Evolutionary conservation across 2,888 invertebrate genomes (phyloP), one percentile per base, ranked within the genome.

Genomic region (Synanthedon tipuliformis): DNA sequence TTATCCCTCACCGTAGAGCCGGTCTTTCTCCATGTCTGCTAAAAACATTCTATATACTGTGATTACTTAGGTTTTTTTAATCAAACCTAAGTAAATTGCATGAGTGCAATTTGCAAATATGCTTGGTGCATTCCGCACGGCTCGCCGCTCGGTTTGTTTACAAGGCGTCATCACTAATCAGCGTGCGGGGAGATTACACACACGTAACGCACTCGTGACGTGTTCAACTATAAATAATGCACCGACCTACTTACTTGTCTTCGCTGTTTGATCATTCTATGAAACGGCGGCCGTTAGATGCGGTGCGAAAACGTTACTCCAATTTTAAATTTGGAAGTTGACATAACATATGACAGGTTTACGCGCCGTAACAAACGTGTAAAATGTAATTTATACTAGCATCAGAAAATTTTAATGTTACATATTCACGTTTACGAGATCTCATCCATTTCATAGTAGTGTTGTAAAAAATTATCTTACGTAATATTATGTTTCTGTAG

Each of bases 171-270:
- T 53, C 48, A 16, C 34, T 34, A 50, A 13, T 23, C 34, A 18
- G 41, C 51, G n/a, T 40, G 3, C 41, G 23, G 23, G 18, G 4
- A 18, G 34, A 41, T 54, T 59, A 61, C 58, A 61, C 54, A 63
- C 59, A 54, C 50, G 54, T 57, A 60, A 58, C 61, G 62, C 61
- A 53, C 56, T 56, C 57, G 63, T 75, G 80, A 78, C 78, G 77
- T 68, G 60, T 55, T 34, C 56, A 53, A 63, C 76, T 81, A 82
- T 82, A 76, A 82, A 84, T 84, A 81, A 78, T 80, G 69, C 72
- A 76, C 78, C 79, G 83, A 78, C 83, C 84, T 68, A 84, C 71
- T 76, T 68, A 84, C 71, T 76, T 82, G 59, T n/a, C 40, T 48
- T 15, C 15, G 13, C 5, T 4, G 2, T 7, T 45, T 45, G 45